Percentiles rank a stretch among this genome's conserved stretches.
Conservation (phyloP, 2,797 vertebrate species). For the Chiroxiphia lanceolata region DNA sequence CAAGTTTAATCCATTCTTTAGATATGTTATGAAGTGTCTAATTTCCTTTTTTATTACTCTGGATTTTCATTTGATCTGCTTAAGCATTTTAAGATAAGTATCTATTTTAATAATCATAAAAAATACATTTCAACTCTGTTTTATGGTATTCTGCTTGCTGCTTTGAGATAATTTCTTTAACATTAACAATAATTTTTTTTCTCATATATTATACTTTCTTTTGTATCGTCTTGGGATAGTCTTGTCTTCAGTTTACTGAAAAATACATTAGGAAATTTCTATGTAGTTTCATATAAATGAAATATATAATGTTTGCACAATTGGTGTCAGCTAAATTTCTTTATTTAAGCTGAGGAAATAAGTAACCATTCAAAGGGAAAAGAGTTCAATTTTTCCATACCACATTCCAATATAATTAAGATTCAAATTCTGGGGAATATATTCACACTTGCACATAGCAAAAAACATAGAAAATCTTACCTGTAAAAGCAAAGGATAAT, state of each 20-base stretch:
- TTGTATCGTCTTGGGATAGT: not conserved
- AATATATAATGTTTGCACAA: not conserved
- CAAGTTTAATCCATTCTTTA: not conserved
- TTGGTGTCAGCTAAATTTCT: not conserved
- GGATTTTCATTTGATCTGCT: conserved; percentile 29
- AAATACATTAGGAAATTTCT: not conserved
- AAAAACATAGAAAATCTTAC: not conserved
- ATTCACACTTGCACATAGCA: not conserved
- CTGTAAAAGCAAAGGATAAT: not conserved
- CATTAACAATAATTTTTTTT: not conserved
- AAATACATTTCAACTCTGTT: not conserved
- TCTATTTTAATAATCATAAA: conserved; percentile 1
- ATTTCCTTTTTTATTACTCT: conserved; percentile 4
- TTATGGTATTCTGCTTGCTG: not conserved
- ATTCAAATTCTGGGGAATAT: not conserved
- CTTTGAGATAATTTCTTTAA: conserved; percentile 10
- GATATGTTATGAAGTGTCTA: not conserved
- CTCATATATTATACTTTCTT: not conserved
- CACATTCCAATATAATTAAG: not conserved
- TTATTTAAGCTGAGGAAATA: not conserved
- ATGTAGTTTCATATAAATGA: not conserved
- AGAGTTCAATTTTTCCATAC: not conserved
- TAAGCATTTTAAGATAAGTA: not conserved
- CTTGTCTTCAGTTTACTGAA: not conserved
- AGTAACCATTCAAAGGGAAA: not conserved